These are phyloP conservation scores for Phenganax stokvisi DNA, from an alignment of 92 coral and sea anemone species.

Conservation along the genomic window DNA sequence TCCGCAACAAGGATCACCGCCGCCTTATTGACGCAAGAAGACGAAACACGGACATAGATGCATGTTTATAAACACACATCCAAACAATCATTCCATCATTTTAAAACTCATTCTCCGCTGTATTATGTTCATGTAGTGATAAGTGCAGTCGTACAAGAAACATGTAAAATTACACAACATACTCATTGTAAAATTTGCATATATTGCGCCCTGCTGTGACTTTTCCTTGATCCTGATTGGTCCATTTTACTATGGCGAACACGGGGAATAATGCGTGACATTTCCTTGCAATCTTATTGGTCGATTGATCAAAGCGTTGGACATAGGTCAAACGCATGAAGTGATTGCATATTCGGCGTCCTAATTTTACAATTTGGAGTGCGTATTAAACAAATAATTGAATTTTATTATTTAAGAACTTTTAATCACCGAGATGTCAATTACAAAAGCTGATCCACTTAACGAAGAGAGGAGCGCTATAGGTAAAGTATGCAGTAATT, in stretches of 20 bases:
- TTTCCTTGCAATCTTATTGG: slow-evolving; percentile 24
- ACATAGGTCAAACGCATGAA: not conserved
- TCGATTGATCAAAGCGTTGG: not conserved
- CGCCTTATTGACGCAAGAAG: not conserved
- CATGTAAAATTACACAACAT: not conserved
- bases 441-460: slow-evolving; percentile 28
- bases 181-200: not conserved
- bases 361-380: slow-evolving; percentile 24
- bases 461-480: slow-evolving; percentile 33
- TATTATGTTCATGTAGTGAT: no score
- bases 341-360: slow-evolving; percentile 3
- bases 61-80: no score
- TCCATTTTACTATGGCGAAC: not conserved
- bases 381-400: slow-evolving; percentile 40
- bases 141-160: no score
- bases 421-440: slow-evolving; percentile 35
- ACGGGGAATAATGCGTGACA: not conserved
- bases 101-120: no score
- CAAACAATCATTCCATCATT: no score
- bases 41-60: no score
- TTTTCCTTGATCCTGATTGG: not conserved
- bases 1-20: not conserved
- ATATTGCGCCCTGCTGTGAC: not conserved
- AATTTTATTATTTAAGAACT: slow-evolving; percentile 31
- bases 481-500: slow-evolving; percentile 1